Conservation (phyloP, 2,888 invertebrate species). For the Trilocha varians region DNA sequence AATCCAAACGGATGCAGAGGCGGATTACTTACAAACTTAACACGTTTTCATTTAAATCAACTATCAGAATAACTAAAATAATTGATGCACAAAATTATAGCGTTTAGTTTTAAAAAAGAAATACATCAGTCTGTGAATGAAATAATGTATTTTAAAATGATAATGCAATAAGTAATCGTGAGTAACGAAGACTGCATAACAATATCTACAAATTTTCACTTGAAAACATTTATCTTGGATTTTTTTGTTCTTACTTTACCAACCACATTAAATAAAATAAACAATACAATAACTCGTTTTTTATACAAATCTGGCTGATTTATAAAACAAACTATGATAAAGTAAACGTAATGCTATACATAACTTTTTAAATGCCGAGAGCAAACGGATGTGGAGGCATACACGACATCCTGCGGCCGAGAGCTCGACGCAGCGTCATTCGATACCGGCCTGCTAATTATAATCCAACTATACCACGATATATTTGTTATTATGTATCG, state of each 20-base stretch:
- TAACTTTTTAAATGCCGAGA: constrained; percentile 17
- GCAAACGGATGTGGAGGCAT: constrained; percentile 39
- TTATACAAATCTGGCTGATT: too few species aligned
- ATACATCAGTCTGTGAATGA: too few species aligned
- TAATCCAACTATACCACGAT: constrained; percentile 1
- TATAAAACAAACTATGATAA: background rate
- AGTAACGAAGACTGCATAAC: too few species aligned
- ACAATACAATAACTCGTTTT: background rate
- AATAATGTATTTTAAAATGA: too few species aligned
- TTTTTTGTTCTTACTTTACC: too few species aligned
- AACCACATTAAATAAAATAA: background rate
- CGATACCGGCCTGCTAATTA: constrained; percentile 10
- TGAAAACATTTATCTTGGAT: too few species aligned
- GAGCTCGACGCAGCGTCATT: constrained; percentile 12
- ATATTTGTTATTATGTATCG: background rate
- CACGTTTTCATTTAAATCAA: background rate
- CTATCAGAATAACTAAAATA: too few species aligned
- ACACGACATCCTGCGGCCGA: constrained; percentile 34
- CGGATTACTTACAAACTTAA: background rate
- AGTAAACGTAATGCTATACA: background rate
- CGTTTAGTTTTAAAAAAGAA: too few species aligned
- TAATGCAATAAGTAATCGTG: too few species aligned
- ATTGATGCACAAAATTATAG: too few species aligned
- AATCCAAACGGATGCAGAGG: background rate
- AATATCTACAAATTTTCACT: too few species aligned